Base-by-base conservation (phyloP, 2,797 vertebrate genomes). In the Erpetoichthys calabaricus region DNA sequence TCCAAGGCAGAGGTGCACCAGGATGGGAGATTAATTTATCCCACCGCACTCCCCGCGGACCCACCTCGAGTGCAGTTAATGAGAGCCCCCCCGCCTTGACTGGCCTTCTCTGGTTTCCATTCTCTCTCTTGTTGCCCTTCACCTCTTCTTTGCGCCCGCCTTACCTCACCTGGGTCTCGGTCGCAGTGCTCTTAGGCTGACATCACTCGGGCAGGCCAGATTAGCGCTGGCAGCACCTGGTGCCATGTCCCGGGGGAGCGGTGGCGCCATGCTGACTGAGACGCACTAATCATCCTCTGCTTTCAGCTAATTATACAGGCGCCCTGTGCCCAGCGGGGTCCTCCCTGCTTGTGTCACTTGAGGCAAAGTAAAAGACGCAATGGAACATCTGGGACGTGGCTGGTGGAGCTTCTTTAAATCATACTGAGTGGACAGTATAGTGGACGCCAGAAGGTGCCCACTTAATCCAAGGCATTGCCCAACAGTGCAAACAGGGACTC, bases 151-250 rank as follows among this genome's bases (percentile, higher is more conserved):
- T 25, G 25, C 2, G 25, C 25, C 25, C 25, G 25, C 25, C 25
- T 25, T 25, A 25, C 25, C 25, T 25, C 25, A 25, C 25, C 25
- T 25, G 25, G 25, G 25, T 25, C 25, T 25, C 25, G 25, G 25
- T 2, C 25, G 25, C 25, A 25, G 25, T 25, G 2, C 25, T 25
- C 25, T 25, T 25, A 25, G 56, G 71, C 81, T 90, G 84, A 89
- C 87, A 87, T 90, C 89, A 89, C 79, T 84, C 78, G 81, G 69
- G 73, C 81, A 72, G 70, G 67, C 67, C 74, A 81, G 82, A 85
- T 72, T 76, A 87, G 79, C 77, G 75, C 61, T 68, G 81, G 70
- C 75, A 80, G 69, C 84, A 88, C 84, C 70, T 63, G 86, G 83
- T 75, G 71, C 65, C 60, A 42, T 72, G 71, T 76, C 77, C 81